These are phyloP conservation scores for Rhinoraja longicauda DNA, from an alignment of 2,797 vertebrate genomes.

Conservation along the genomic window DNA sequence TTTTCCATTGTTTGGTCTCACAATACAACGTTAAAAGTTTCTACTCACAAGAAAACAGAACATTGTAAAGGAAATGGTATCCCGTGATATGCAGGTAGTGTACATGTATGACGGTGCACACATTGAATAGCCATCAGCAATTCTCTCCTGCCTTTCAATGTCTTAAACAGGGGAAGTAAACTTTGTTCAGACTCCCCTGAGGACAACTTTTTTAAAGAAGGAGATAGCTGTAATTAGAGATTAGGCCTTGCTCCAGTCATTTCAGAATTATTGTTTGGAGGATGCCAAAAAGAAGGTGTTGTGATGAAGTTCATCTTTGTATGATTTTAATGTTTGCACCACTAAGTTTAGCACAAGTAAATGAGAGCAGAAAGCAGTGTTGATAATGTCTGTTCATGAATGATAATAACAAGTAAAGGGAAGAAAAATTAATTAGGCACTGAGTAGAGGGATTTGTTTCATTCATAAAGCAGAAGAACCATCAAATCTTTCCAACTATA, in stretches of 20 bases:
- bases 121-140: neutral
- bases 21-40: neutral
- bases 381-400: neutral
- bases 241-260: neutral
- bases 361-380: neutral
- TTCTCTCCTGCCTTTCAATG: neutral
- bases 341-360: no score
- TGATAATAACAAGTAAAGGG: no score
- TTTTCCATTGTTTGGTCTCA: neutral
- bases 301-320: neutral
- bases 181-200: neutral
- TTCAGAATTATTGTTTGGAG: neutral
- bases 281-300: neutral
- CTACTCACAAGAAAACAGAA: neutral
- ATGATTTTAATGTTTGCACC: neutral
- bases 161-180: neutral
- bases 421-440: neutral
- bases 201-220: neutral
- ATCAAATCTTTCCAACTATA: neutral
- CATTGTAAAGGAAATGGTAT: neutral
- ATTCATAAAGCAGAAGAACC: neutral
- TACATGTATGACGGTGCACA: neutral
- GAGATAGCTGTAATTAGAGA: neutral
- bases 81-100: neutral
- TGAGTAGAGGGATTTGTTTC: neutral